phyloP scores from a whole-genome alignment of 2,113 vertebrate genomes.

The Hippocampus mohnikei region DNA sequence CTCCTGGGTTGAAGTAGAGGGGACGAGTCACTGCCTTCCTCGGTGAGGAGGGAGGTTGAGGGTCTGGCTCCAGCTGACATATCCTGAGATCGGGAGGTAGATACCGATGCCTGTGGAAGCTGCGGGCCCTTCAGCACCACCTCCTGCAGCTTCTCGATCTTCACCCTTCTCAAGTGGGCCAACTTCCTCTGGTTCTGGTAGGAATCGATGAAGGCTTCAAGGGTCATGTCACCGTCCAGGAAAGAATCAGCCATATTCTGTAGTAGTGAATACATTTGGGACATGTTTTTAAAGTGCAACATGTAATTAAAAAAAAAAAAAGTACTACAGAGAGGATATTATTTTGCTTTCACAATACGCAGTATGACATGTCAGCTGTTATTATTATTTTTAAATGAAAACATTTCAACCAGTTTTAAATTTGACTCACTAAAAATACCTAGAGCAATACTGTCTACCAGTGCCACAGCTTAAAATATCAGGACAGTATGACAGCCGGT shows the following conservation, averaged over 20 bases:
- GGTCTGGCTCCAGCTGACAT: slow-evolving; percentile 39
- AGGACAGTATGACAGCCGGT: background rate
- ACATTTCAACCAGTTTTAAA: no score
- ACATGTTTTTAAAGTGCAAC: background rate
- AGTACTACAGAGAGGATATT: background rate
- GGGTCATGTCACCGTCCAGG: slow-evolving; percentile 82
- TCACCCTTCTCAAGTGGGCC: slow-evolving; percentile 88
- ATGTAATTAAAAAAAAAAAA: background rate
- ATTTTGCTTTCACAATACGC: background rate
- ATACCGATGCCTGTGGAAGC: slow-evolving; percentile 57
- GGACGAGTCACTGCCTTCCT: slow-evolving; percentile 56
- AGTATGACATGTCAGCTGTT: background rate
- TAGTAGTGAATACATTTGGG: slow-evolving; percentile 1
- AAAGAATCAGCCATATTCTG: slow-evolving; percentile 97
- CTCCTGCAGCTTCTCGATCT: slow-evolving; percentile 96
- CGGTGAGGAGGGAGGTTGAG: slow-evolving; percentile 33
- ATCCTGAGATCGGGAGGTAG: slow-evolving; percentile 58
- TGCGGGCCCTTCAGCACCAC: slow-evolving; percentile 87
- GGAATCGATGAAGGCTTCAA: slow-evolving; percentile 86
- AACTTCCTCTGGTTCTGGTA: slow-evolving; percentile 90
- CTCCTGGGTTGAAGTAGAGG: slow-evolving; percentile 76
- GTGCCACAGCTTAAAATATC: background rate
- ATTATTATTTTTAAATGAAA: background rate
- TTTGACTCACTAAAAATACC: no score
- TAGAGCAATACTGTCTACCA: no score